Evolutionary conservation across 2,797 vertebrate species (phyloP).

Genomic region (Geotria australis): DNA sequence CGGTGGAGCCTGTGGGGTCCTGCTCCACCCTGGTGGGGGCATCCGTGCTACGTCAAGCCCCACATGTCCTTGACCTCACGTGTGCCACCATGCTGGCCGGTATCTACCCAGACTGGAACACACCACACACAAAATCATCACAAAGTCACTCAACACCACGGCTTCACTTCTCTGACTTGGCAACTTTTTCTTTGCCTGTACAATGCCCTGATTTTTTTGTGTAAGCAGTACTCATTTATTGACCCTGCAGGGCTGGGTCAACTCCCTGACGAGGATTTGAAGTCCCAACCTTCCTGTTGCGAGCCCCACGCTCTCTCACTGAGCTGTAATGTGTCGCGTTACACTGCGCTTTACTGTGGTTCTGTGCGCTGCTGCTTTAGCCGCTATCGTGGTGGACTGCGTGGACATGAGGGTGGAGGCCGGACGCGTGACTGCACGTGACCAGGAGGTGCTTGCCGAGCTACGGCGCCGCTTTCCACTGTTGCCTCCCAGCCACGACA

Average conservation of each 20-base stretch:
- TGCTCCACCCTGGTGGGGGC: constrained; percentile 52
- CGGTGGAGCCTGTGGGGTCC: constrained; percentile 38
- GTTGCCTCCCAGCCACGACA: constrained; percentile 19
- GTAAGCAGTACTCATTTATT: too few species aligned
- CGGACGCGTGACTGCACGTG: constrained; percentile 51
- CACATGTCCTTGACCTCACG: constrained; percentile 26
- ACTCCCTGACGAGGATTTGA: too few species aligned
- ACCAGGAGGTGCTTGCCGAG: constrained; percentile 13
- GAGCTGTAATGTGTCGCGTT: neutral
- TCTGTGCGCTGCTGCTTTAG: constrained; percentile 8
- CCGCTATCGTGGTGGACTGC: constrained; percentile 49
- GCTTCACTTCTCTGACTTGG: too few species aligned
- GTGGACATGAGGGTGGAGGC: constrained; percentile 49
- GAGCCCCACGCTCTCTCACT: too few species aligned
- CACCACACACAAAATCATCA: too few species aligned
- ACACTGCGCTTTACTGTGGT: neutral
- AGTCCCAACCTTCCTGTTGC: too few species aligned
- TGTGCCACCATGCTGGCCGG: constrained; percentile 38
- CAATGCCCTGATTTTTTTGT: too few species aligned
- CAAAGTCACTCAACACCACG: too few species aligned
- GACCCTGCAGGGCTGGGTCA: too few species aligned
- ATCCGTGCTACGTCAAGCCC: constrained; percentile 29
- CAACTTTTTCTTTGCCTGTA: too few species aligned
- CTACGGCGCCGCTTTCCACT: constrained; percentile 31
- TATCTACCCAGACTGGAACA: constrained; percentile 8